Conservation (phyloP, 2,888 invertebrate genomes). For the Strigamia maritima region DNA sequence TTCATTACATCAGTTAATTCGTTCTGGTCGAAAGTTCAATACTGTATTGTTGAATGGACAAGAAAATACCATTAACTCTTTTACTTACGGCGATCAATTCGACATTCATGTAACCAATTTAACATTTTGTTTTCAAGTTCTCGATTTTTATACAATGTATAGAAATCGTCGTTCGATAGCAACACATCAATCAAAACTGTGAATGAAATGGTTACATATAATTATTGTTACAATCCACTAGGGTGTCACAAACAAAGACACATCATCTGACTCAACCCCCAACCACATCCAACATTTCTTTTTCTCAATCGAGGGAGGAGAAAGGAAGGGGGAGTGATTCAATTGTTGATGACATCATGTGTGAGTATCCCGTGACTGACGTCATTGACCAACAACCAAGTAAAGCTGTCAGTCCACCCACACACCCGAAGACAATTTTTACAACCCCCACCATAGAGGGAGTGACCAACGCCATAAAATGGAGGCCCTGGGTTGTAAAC, state of each 20-base stretch:
- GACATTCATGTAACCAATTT: too few species aligned
- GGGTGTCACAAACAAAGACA: conserved; percentile 27
- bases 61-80: background rate
- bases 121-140: too few species aligned
- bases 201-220: background rate
- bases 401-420: conserved; percentile 23
- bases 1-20: background rate
- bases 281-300: background rate
- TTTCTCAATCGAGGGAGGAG: background rate
- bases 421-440: background rate
- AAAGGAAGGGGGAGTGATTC: background rate
- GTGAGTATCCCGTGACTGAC: conserved; percentile 12
- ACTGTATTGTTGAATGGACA: background rate
- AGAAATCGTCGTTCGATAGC: background rate
- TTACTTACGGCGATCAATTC: background rate
- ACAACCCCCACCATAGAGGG: conserved; percentile 12
- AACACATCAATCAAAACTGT: background rate
- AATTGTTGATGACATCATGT: conserved; percentile 21
- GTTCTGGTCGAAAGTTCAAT: background rate
- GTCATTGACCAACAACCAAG: conserved; percentile 7
- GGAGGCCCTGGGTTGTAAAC: conserved; percentile 8
- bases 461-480: conserved; percentile 24
- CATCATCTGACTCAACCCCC: conserved; percentile 13
- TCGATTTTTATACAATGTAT: too few species aligned
- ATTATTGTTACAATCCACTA: conserved; percentile 1